These are phyloP conservation scores for Ptilonorhynchus violaceus DNA, from an alignment of 2,113 vertebrate genomes.

Conservation along the genomic window DNA sequence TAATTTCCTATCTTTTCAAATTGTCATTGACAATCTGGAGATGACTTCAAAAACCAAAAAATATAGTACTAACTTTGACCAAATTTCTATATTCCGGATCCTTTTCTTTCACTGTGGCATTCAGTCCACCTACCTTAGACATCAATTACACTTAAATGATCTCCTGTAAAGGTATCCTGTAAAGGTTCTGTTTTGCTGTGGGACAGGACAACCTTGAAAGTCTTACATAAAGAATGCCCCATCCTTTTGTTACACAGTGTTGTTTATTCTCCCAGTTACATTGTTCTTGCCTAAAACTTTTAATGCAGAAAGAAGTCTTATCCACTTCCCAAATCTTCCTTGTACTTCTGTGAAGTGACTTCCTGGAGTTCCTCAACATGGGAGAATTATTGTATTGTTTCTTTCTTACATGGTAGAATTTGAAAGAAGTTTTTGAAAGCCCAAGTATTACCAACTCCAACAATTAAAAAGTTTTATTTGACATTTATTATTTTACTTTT, in stretches of 20 bases:
- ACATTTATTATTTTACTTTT: background rate
- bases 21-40: background rate
- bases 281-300: background rate
- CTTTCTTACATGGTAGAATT: background rate
- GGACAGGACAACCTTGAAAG: background rate
- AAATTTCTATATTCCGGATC: background rate
- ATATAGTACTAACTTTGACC: background rate
- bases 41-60: background rate
- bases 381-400: background rate
- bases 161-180: background rate
- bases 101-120: background rate
- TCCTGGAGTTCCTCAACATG: background rate
- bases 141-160: background rate
- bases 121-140: background rate
- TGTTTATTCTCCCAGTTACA: background rate
- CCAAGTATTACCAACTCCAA: background rate
- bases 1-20: background rate
- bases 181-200: background rate
- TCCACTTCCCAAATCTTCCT: background rate
- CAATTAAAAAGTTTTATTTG: background rate
- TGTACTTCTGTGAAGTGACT: background rate
- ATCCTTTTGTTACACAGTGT: background rate
- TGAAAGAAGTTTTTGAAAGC: background rate
- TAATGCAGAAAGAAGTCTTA: background rate
- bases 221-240: background rate